Percentiles rank a stretch among this genome's conserved stretches.
Conservation (phyloP, 2,797 vertebrate genomes). For the Sebastes hubbsi region DNA sequence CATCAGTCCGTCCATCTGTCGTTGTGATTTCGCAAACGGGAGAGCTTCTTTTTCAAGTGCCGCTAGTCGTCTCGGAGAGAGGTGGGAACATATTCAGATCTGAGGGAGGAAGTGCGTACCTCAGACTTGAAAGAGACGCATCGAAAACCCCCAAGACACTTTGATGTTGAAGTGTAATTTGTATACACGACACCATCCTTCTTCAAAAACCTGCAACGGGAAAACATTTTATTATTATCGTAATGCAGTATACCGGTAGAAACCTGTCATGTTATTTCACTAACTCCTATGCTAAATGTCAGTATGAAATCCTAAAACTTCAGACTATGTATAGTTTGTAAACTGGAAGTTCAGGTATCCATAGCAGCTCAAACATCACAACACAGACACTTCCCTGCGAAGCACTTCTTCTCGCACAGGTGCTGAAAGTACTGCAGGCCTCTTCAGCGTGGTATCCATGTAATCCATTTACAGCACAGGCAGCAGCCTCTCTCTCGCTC, state of each 20-base stretch:
- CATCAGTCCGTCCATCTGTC: slow-evolving; percentile 44
- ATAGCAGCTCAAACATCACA: slow-evolving; percentile 50
- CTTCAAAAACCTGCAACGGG: slow-evolving; percentile 22
- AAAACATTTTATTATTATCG: slow-evolving; percentile 52
- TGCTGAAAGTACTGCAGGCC: slow-evolving; percentile 26
- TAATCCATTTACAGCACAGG: slow-evolving; percentile 22
- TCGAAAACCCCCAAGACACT: slow-evolving; percentile 49
- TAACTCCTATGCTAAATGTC: slow-evolving; percentile 17
- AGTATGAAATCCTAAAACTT: slow-evolving; percentile 36
- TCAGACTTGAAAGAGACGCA: slow-evolving; percentile 70
- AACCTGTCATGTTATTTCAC: slow-evolving; percentile 35
- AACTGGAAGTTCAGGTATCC: slow-evolving; percentile 41
- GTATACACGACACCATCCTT: slow-evolving; percentile 57
- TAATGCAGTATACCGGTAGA: slow-evolving; percentile 33
- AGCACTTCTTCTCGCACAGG: slow-evolving; percentile 42
- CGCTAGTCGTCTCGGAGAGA: slow-evolving; percentile 31
- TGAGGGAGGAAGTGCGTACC: slow-evolving; percentile 45
- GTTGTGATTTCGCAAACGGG: slow-evolving; percentile 17
- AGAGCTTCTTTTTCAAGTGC: slow-evolving; percentile 43
- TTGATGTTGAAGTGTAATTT: slow-evolving; percentile 75
- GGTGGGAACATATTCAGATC: slow-evolving; percentile 59
- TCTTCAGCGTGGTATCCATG: slow-evolving; percentile 30
- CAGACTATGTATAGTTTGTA: slow-evolving; percentile 12
- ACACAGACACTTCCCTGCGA: slow-evolving; percentile 19
- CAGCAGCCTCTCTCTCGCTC: neutral